phyloP scores from a whole-genome alignment of 2,888 invertebrate species.

The Aphrophora alni region DNA sequence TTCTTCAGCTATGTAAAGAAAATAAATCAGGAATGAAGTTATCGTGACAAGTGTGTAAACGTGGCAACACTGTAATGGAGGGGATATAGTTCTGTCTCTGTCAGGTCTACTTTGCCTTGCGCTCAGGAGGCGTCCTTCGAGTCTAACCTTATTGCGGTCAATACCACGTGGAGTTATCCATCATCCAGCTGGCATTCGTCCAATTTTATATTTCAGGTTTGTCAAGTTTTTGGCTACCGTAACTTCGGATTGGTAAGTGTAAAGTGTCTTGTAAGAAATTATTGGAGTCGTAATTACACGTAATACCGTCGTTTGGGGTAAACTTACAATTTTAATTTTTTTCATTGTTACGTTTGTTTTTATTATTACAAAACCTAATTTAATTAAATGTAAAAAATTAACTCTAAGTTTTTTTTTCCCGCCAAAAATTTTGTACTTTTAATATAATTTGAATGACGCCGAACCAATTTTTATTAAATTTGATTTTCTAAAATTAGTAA shows the following conservation, averaged over 20 bases:
- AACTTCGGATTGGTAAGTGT: background rate
- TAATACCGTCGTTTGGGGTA: too few relatives aligned
- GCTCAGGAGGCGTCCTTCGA: background rate
- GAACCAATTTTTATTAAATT: too few relatives aligned
- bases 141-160: slow-evolving; percentile 6
- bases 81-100: background rate
- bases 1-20: too few relatives aligned
- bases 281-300: background rate
- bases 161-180: slow-evolving; percentile 4
- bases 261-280: background rate
- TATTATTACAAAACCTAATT: too few relatives aligned
- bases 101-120: background rate
- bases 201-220: background rate
- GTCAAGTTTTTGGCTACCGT: background rate
- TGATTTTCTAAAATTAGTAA: too few relatives aligned
- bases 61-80: background rate
- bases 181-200: background rate
- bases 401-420: too few relatives aligned
- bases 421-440: too few relatives aligned
- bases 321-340: too few relatives aligned
- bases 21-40: too few relatives aligned
- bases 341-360: too few relatives aligned
- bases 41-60: background rate
- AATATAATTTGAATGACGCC: too few relatives aligned
- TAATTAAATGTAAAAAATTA: too few relatives aligned